phyloP scores from a whole-genome alignment of 1,140 invertebrate genomes.

The Cylas formicarius region DNA sequence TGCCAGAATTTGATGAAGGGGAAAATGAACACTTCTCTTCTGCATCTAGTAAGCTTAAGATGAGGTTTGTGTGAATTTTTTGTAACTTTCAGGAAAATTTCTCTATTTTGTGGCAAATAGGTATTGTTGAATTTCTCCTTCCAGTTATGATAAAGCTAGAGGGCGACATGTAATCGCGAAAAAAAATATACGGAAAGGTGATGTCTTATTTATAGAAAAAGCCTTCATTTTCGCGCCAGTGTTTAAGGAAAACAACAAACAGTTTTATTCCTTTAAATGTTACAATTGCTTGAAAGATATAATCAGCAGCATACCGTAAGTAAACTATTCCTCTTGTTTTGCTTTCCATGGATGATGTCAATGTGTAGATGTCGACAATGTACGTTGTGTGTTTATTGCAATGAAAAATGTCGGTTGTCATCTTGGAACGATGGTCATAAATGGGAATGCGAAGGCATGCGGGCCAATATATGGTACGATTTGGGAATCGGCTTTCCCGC shows the following conservation, averaged over 20 bases:
- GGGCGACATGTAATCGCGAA: slow-evolving; percentile 50
- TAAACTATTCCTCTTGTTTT: not conserved
- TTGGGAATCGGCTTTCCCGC: slow-evolving; percentile 73
- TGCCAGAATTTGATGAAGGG: slow-evolving; percentile 28
- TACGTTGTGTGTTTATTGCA: slow-evolving; percentile 59
- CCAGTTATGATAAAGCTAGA: slow-evolving; percentile 39
- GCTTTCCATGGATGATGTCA: slow-evolving; percentile 2
- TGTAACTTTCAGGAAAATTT: too few species aligned
- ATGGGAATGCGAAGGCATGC: slow-evolving; percentile 65
- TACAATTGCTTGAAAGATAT: slow-evolving; percentile 36
- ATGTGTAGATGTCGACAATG: slow-evolving; percentile 57
- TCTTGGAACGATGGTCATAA: slow-evolving; percentile 59
- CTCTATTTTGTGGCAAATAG: not conserved
- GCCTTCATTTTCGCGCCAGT: slow-evolving; percentile 57
- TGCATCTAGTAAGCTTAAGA: slow-evolving; percentile 33
- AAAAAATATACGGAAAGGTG: slow-evolving; percentile 51
- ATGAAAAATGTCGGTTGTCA: slow-evolving; percentile 50
- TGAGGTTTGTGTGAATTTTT: too few species aligned
- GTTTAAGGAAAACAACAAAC: slow-evolving; percentile 34
- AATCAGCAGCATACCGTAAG: slow-evolving; percentile 34
- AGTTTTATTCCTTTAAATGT: slow-evolving; percentile 33
- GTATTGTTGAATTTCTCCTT: slow-evolving; percentile 13
- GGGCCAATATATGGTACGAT: slow-evolving; percentile 53
- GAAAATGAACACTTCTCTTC: slow-evolving; percentile 32
- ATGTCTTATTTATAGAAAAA: slow-evolving; percentile 61